A percentile compares a stretch with the other conserved stretches of the same genome.
Evolutionary conservation across 2,113 vertebrate genomes (phyloP).

Genomic region (Romanogobio albipinnatus): DNA sequence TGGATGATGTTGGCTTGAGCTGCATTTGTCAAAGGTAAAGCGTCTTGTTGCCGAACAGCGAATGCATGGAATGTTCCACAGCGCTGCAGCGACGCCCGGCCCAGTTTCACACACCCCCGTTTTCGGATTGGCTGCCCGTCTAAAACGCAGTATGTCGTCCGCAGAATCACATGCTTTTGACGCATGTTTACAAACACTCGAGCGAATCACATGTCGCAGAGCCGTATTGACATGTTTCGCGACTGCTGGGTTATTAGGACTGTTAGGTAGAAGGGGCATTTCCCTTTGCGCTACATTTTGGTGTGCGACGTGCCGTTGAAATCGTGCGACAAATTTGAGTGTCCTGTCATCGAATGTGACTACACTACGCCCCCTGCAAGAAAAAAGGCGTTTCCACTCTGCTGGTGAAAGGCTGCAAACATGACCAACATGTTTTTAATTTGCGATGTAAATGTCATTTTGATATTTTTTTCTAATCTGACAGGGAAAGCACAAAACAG

Average conservation of each 20-base stretch:
- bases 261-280: neutral
- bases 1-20: neutral
- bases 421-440: neutral
- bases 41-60: conserved; percentile 48
- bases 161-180: conserved; percentile 73
- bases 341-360: neutral
- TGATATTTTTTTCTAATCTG: neutral
- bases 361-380: neutral
- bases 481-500: neutral
- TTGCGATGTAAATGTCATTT: neutral
- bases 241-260: neutral
- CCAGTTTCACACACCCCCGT: conserved; percentile 76
- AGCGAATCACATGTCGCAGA: conserved; percentile 60
- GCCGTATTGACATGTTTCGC: conserved; percentile 45
- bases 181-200: conserved; percentile 80
- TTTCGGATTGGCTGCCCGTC: conserved; percentile 66
- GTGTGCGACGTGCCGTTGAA: neutral
- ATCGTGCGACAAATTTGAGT: neutral
- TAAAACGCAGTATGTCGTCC: conserved; percentile 54
- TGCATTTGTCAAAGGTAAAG: conserved; percentile 32
- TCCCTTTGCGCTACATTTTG: neutral
- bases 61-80: conserved; percentile 71
- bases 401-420: neutral
- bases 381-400: neutral
- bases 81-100: conserved; percentile 68